phyloP scores from a whole-genome alignment of 2,888 invertebrate genomes.

The Pollenia angustigena region DNA sequence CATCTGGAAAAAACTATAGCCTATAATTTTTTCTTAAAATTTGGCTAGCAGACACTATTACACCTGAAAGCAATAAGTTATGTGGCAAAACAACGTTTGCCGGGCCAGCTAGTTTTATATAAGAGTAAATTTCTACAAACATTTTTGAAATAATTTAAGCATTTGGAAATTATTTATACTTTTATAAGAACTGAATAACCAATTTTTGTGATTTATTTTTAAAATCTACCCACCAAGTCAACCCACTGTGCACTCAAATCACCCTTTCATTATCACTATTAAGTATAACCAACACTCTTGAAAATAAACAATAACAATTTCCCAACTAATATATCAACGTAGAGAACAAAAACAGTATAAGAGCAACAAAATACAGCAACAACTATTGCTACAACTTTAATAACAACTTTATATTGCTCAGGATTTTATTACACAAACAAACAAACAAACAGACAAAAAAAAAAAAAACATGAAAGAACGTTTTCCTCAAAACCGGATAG shows the following conservation, averaged over 20 bases:
- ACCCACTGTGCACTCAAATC: slow-evolving; percentile 44
- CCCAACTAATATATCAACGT: slow-evolving; percentile 14
- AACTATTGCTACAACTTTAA: slow-evolving; percentile 23
- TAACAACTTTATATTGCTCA: slow-evolving; percentile 49
- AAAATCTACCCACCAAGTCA: no score
- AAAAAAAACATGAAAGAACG: slow-evolving; percentile 30
- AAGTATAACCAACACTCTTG: slow-evolving; percentile 33
- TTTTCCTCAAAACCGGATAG: slow-evolving; percentile 53
- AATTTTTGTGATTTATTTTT: no score
- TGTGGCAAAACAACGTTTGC: no score
- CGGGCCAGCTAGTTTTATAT: no score
- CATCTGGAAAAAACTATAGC: no score
- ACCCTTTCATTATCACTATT: slow-evolving; percentile 46
- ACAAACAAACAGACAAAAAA: background rate
- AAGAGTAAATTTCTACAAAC: no score
- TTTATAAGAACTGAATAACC: no score
- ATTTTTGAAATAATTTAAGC: no score
- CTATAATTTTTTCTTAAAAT: no score
- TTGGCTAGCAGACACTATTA: no score
- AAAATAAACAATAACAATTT: slow-evolving; percentile 50
- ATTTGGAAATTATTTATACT: no score
- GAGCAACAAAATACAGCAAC: slow-evolving; percentile 8
- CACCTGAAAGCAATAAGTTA: no score
- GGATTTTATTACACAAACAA: slow-evolving; percentile 64
- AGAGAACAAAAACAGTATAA: slow-evolving; percentile 3